These are phyloP conservation scores for Drosophila bifasciata DNA, from an alignment of 1,140 invertebrate species.

Conservation along the genomic window DNA sequence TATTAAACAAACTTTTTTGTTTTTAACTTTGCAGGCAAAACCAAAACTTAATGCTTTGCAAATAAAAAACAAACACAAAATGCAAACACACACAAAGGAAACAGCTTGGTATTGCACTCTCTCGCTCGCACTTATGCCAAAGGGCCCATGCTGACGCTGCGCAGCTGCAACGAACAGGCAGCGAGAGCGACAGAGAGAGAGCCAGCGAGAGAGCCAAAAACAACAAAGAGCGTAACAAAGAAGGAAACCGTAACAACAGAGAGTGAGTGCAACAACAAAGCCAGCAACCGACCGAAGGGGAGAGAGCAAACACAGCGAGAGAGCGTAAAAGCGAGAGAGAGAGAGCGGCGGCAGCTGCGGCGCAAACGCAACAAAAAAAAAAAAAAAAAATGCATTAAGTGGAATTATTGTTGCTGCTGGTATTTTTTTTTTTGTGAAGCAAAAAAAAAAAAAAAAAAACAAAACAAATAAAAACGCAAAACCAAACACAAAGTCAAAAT, in stretches of 20 bases:
- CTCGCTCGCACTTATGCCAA: slow-evolving; percentile 15
- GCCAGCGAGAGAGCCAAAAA: not conserved
- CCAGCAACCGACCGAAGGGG: slow-evolving; percentile 6
- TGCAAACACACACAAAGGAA: slow-evolving; percentile 30
- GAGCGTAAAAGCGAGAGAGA: not conserved
- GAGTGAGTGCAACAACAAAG: not conserved
- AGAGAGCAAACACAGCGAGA: slow-evolving; percentile 4
- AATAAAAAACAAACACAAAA: slow-evolving; percentile 38
- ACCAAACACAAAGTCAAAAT: slow-evolving; percentile 10
- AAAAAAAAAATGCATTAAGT: slow-evolving; percentile 45
- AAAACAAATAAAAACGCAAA: slow-evolving; percentile 10
- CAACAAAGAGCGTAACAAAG: slow-evolving; percentile 3
- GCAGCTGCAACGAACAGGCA: slow-evolving; percentile 26
- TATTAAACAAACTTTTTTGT: no score
- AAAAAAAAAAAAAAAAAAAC: slow-evolving; percentile 2
- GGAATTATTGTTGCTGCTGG: slow-evolving; percentile 35
- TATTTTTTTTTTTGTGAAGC: not conserved
- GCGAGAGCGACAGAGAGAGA: not conserved
- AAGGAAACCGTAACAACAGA: slow-evolving; percentile 1
- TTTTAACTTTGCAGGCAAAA: slow-evolving; percentile 5
- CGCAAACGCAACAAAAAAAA: slow-evolving; percentile 51
- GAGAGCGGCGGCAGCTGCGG: slow-evolving; percentile 18
- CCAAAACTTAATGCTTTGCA: not conserved
- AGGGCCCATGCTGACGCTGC: not conserved
- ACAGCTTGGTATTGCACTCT: slow-evolving; percentile 20